Evolutionary conservation across 1,140 invertebrate species (phyloP).

Genomic region (Leguminivora glycinivorella): DNA sequence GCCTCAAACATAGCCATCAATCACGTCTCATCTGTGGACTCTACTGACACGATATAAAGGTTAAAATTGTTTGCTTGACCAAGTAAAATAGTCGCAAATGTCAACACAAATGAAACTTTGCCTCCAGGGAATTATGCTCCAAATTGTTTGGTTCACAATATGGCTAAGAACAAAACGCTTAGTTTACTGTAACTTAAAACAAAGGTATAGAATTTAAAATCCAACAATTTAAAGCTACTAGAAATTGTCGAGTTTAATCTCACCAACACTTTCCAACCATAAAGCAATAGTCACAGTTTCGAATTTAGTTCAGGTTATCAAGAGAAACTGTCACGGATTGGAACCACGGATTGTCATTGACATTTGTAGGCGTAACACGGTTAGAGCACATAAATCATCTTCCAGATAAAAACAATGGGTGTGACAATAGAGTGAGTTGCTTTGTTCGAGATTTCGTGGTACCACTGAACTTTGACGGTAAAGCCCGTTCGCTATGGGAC

Average conservation of each 20-base stretch:
- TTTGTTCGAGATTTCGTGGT: slow-evolving; percentile 19
- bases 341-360: slow-evolving; percentile 23
- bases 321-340: slow-evolving; percentile 1
- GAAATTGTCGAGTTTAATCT: neutral
- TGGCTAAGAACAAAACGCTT: neutral
- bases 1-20: slow-evolving; percentile 1
- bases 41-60: neutral
- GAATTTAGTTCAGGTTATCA: neutral
- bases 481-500: neutral
- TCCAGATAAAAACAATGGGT: slow-evolving; percentile 32
- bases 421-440: slow-evolving; percentile 29
- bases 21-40: slow-evolving; percentile 5
- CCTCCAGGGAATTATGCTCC: neutral
- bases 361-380: slow-evolving; percentile 34
- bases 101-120: neutral
- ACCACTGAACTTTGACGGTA: slow-evolving; percentile 24
- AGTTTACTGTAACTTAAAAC: neutral
- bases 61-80: neutral
- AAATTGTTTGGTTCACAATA: neutral
- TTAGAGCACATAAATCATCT: slow-evolving; percentile 31
- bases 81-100: neutral
- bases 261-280: neutral
- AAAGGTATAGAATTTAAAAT: neutral
- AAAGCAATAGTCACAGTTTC: neutral
- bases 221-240: neutral